These are phyloP conservation scores for Blastobasis lacticolella DNA, from an alignment of 2,888 invertebrate species.

Conservation along the genomic window DNA sequence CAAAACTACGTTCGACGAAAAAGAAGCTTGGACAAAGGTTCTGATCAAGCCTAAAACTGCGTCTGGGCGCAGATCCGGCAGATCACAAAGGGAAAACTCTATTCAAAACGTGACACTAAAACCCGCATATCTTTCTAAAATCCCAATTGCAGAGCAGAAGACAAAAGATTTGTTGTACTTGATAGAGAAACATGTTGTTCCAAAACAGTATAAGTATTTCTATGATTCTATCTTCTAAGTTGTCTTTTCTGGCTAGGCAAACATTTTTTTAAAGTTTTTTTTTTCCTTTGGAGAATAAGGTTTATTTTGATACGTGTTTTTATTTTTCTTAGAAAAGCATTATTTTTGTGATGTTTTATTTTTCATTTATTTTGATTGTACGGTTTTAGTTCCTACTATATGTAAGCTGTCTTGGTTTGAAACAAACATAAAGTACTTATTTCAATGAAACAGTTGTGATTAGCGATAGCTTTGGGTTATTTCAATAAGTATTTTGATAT, in stretches of 20 bases:
- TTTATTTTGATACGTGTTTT: not conserved
- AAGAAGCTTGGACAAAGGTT: not conserved
- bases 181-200: not conserved
- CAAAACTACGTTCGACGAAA: slow-evolving; percentile 2
- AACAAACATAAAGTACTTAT: slow-evolving; percentile 3
- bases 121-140: not conserved
- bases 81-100: slow-evolving; percentile 1
- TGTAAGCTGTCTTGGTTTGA: not conserved
- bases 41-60: slow-evolving; percentile 5
- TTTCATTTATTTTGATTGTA: not conserved
- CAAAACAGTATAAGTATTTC: slow-evolving; percentile 1
- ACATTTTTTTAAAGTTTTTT: not conserved
- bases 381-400: not conserved
- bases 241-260: not conserved
- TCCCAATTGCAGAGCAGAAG: not conserved
- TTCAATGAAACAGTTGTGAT: slow-evolving; percentile 2
- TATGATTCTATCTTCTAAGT: slow-evolving; percentile 1
- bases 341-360: not conserved
- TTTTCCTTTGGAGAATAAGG: not conserved
- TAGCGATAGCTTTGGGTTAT: not conserved
- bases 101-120: not conserved
- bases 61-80: not conserved
- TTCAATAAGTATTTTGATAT: not conserved
- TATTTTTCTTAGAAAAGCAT: not conserved
- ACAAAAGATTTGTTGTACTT: not conserved